Conservation (phyloP, 2,888 invertebrate species). For the Tetramorium bicarinatum region DNA sequence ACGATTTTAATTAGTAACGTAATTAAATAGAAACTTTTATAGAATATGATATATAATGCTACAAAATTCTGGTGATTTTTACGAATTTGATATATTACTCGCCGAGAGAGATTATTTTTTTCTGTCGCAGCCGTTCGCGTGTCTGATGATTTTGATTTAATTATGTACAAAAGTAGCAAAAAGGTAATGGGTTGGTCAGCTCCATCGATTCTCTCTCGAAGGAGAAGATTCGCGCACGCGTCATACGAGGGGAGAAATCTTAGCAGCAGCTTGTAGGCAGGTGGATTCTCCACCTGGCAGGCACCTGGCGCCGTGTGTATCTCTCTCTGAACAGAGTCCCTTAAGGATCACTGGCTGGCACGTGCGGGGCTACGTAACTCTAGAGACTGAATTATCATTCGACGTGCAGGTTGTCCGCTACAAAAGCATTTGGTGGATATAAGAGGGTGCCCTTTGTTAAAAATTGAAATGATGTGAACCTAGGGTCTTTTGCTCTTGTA, state of each 20-base stretch:
- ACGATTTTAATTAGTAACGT: neutral
- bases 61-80: neutral
- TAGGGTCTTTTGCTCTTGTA: neutral
- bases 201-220: conserved; percentile 65
- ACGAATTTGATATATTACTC: neutral
- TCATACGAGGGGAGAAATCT: conserved; percentile 70
- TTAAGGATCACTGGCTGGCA: conserved; percentile 54
- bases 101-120: neutral
- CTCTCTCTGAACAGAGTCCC: conserved; percentile 36
- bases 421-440: conserved; percentile 9
- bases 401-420: neutral
- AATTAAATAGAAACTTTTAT: neutral
- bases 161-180: conserved; percentile 27
- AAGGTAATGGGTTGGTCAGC: conserved; percentile 17
- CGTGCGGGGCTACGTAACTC: conserved; percentile 63
- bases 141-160: conserved; percentile 37
- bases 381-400: conserved; percentile 41
- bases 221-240: conserved; percentile 71
- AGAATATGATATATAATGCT: neutral
- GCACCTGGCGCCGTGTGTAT: conserved; percentile 79
- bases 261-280: conserved; percentile 83
- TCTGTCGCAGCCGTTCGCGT: neutral
- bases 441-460: neutral
- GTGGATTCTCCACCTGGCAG: conserved; percentile 83
- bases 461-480: neutral